phyloP scores from a whole-genome alignment of 2,888 invertebrate species.

The Philhelius pedissequus region DNA sequence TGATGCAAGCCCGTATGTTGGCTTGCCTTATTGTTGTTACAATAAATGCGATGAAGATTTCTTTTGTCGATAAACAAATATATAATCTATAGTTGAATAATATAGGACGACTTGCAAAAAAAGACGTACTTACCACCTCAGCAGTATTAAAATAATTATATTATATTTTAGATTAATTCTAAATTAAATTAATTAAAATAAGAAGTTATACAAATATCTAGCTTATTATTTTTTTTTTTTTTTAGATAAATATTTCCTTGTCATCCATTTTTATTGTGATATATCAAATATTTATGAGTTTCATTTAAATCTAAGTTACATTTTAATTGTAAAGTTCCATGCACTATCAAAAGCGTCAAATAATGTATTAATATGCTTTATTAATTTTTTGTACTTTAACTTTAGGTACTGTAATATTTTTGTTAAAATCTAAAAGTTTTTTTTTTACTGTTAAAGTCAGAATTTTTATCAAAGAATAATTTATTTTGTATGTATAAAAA shows the following conservation, averaged over 20 bases:
- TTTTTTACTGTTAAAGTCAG: not conserved
- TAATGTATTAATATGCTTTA: not conserved
- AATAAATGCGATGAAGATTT: slow-evolving; percentile 75
- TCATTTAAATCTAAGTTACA: not conserved
- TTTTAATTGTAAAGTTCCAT: not conserved
- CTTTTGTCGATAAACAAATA: slow-evolving; percentile 73
- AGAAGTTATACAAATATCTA: not conserved
- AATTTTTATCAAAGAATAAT: not conserved
- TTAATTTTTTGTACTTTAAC: not conserved
- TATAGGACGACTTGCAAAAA: not conserved
- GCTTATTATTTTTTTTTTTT: not conserved
- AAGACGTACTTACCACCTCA: not conserved
- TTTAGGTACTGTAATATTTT: not conserved
- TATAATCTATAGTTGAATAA: not conserved
- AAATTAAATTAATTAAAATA: not conserved
- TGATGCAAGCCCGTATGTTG: slow-evolving; percentile 71
- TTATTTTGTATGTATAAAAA: not conserved
- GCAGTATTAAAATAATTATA: slow-evolving; percentile 47
- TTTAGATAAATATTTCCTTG: slow-evolving; percentile 27
- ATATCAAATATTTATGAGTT: slow-evolving; percentile 24
- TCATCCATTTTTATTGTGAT: slow-evolving; percentile 30
- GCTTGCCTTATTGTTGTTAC: slow-evolving; percentile 75
- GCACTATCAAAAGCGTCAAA: not conserved
- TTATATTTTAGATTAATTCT: not conserved
- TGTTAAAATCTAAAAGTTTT: no score